Base-by-base conservation (phyloP, 2,888 invertebrate species). In the Trachelus tabidus region DNA sequence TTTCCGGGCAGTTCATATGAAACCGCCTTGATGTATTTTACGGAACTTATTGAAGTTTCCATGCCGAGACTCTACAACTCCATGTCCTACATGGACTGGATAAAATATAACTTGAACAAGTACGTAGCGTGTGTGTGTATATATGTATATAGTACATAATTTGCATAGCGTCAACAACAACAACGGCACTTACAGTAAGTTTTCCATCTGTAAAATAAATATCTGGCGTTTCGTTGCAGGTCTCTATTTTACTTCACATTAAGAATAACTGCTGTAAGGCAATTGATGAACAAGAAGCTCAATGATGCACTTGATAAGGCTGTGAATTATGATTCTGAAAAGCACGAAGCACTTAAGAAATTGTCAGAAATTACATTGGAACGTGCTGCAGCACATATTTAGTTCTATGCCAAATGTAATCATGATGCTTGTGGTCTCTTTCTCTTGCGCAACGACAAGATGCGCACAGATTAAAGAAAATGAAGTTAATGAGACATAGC, bases 1-100 rank as follows among this genome's bases (percentile, higher is more conserved):
- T 81, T 89, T 33, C 89, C 89, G 0, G 82, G 83, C 1, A 73
- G 84, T 0, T 82, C 80, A 12, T 92, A 89, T 77, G 90, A 91
- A 76, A 79, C 81, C 0, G 69, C 81, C 1, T 73, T 92, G 30
- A 79, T 91, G 1, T 90, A 89, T 76, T 76, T 91, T 11, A 85
- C 88, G 9, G 87, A 89, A 75, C 73, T 90, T 1, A 73, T 92
- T 34, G 84, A 85, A 56, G 74, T 91, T 0, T 77, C 82, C 1
- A 85, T 87, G 84, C 88, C 89, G 3, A 73, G 85, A 34, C 75
- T 90, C 0, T 83, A 84, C 76, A 81, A 84, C 1, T 81, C 86
- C 0, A 34, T 89, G 33, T 81, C 85, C 12, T 86, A 86, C 76
- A 6, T 1, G 0, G 68, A 76, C 15, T 84, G 87, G 84, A 79